A percentile compares a stretch with the other conserved stretches of the same genome.
phyloP scores from a whole-genome alignment of 1,140 invertebrate species.

The Brachionus rotundiformis region DNA sequence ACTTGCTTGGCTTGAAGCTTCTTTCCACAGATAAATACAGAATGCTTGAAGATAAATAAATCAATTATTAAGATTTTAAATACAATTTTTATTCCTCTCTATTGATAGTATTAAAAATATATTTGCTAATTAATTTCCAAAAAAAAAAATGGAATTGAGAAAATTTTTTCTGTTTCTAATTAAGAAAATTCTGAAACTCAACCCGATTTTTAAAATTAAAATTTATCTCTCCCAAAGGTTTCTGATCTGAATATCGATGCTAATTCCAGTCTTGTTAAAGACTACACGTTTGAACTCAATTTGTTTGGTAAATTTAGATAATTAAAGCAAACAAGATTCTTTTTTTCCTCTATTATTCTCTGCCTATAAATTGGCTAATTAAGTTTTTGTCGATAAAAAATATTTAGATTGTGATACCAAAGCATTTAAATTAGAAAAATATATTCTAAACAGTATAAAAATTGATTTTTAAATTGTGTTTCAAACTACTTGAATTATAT shows the following conservation, averaged over 20 bases:
- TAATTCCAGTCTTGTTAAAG: not conserved
- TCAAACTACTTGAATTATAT: not conserved
- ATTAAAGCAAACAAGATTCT: too few species aligned
- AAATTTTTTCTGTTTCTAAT: not conserved
- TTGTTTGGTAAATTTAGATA: too few species aligned
- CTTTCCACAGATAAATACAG: conserved; percentile 1
- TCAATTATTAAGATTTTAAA: conserved; percentile 4
- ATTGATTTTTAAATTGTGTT: not conserved
- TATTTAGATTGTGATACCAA: not conserved
- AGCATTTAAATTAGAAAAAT: not conserved
- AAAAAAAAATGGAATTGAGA: not conserved
- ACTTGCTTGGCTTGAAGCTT: conserved; percentile 31
- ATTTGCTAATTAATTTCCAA: not conserved
- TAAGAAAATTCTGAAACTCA: not conserved
- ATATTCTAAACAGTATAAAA: not conserved
- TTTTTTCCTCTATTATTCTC: not conserved
- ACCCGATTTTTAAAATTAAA: not conserved
- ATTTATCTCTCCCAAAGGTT: not conserved
- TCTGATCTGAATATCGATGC: not conserved
- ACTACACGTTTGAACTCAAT: not conserved
- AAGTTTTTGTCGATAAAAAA: not conserved
- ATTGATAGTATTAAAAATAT: not conserved
- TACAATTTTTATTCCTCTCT: not conserved
- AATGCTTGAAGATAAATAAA: conserved; percentile 36
- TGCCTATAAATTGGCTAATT: not conserved